Conservation (phyloP, 2,797 vertebrate genomes). For the Helostoma temminkii region DNA sequence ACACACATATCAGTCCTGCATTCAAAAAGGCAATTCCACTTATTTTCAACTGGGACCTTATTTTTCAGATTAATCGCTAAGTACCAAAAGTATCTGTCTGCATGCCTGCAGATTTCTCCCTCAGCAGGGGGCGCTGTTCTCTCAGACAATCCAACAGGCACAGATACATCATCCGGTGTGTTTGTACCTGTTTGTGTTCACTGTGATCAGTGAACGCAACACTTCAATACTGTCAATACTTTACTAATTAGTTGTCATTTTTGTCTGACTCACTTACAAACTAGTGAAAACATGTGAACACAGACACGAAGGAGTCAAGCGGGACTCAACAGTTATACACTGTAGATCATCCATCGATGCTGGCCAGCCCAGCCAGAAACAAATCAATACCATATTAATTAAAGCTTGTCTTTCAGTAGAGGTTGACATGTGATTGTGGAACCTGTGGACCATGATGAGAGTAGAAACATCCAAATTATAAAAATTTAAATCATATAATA, state of each 20-base stretch:
- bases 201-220: too few relatives aligned
- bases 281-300: conserved; percentile 6
- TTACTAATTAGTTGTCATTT: neutral
- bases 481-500: too few relatives aligned
- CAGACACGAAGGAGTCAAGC: neutral
- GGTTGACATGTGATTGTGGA: conserved; percentile 1
- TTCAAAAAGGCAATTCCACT: neutral
- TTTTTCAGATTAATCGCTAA: neutral
- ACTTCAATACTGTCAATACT: too few relatives aligned
- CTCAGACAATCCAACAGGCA: neutral
- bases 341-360: neutral
- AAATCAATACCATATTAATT: neutral
- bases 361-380: neutral
- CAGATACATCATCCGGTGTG: too few relatives aligned
- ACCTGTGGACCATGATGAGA: neutral
- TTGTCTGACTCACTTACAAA: neutral
- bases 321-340: neutral
- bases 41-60: conserved; percentile 26
- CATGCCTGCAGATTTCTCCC: neutral
- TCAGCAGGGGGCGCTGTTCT: neutral
- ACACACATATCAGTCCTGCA: neutral
- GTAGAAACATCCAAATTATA: neutral
- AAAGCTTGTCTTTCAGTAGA: neutral
- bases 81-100: neutral
- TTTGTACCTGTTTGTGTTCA: too few relatives aligned